These are phyloP conservation scores for Apostichopus leukothele DNA, from an alignment of 53 echinoderm and acorn worm species.

Conservation along the genomic window DNA sequence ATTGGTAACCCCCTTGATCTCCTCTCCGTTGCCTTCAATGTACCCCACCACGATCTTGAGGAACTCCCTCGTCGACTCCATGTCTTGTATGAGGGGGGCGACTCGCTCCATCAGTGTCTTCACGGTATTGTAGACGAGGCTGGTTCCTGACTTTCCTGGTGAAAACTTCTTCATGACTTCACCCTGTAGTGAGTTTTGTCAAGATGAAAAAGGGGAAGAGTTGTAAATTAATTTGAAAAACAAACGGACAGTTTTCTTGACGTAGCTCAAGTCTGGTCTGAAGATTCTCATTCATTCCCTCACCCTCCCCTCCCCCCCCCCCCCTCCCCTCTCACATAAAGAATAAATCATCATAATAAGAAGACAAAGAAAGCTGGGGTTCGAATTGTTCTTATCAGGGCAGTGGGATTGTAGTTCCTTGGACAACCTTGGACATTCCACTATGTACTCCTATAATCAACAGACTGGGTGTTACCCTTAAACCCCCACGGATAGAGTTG, in stretches of 20 bases:
- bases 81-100: constrained; percentile 86
- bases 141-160: constrained; percentile 53
- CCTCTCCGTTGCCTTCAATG: constrained; percentile 66
- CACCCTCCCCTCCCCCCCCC: neutral
- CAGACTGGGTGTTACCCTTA: no score
- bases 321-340: neutral
- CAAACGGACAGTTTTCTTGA: neutral
- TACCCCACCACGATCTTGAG: constrained; percentile 66
- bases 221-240: no score
- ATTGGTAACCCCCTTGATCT: constrained; percentile 62
- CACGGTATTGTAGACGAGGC: constrained; percentile 76
- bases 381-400: neutral
- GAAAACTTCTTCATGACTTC: constrained; percentile 97
- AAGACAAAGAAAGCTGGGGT: neutral
- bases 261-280: neutral
- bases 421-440: no score
- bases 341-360: no score
- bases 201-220: no score
- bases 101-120: constrained; percentile 91
- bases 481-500: no score
- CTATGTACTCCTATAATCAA: no score
- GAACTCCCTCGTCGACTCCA: constrained; percentile 73
- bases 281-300: neutral
- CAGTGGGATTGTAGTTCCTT: no score
- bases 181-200: constrained; percentile 51